Percentiles rank a stretch among this genome's conserved stretches.
These are phyloP conservation scores for Prionace glauca DNA, from an alignment of 2,797 vertebrate genomes.

Conservation along the genomic window DNA sequence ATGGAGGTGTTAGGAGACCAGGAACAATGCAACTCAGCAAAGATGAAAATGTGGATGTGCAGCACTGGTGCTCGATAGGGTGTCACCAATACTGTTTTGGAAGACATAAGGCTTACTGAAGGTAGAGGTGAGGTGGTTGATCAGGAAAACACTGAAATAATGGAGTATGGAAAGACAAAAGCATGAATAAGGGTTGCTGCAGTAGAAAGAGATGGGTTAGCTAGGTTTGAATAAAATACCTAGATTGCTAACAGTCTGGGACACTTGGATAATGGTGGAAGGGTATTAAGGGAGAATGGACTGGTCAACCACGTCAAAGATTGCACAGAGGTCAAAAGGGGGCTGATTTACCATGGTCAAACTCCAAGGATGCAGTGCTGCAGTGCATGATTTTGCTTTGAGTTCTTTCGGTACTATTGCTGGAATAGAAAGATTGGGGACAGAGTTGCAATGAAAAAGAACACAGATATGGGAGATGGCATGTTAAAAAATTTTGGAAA, in stretches of 20 bases:
- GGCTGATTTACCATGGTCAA: neutral
- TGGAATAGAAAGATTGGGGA: neutral
- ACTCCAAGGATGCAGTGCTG: neutral
- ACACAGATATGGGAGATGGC: neutral
- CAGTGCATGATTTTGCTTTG: neutral
- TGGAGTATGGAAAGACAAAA: neutral
- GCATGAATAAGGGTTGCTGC: neutral
- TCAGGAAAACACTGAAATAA: neutral
- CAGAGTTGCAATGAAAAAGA: neutral
- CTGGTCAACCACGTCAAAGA: neutral
- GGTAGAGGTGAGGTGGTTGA: neutral
- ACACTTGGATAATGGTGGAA: neutral
- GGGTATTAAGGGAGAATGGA: neutral
- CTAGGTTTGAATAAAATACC: neutral
- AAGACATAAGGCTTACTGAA: neutral
- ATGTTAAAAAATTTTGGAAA: neutral
- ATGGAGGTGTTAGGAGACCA: neutral
- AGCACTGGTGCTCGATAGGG: neutral
- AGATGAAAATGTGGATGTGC: neutral
- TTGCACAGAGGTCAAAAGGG: neutral
- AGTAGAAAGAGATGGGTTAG: neutral
- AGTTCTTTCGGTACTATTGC: neutral
- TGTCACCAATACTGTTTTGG: neutral
- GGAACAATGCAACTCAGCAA: neutral
- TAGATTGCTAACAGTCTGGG: neutral